Evolutionary conservation across 2,797 vertebrate species (phyloP), one percentile per base, ranked within the genome.

Genomic region (Brachymystax lenok): DNA sequence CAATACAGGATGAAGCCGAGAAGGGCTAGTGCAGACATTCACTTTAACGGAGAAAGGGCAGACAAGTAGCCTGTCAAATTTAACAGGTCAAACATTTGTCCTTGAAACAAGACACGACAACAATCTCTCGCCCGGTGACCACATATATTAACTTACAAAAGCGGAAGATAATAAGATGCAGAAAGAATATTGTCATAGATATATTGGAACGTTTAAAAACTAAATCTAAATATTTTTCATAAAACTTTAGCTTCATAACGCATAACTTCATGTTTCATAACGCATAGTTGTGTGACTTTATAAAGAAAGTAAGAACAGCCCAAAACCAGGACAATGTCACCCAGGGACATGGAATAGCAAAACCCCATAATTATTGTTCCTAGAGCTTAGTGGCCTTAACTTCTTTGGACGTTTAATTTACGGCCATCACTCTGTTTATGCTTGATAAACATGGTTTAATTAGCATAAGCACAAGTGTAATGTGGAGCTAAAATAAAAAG

Each of bases 401-500:
- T 86, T 79, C 67, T 82, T 74, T 82, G 46, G 77, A 86, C 79
- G 75, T 80, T 69, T 79, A 82, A 89, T 86, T 87, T 82, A 89
- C 86, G 87, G 83, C 89, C 86, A 79, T 87, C 77, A 78, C 80
- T 71, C 74, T 90, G 88, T 92, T 92, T 90, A 89, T 86, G 80
- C 73, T 85, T 82, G 88, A 92, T 92, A 94, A 92, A 92, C 84
- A 80, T 71, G 83, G 90, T 90, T 93, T 94, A 91, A 93, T 93
- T 92, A 92, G 82, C 79, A 85, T 90, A 89, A 92, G 88, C 86
- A 85, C 86, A 87, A 92, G 88, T 90, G 90, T 93, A 93, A 92
- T 93, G 75, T 87, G 82, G 90, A 89, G 91, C 86, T 91, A 91
- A 92, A 88, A 90, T 89, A 82, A 83, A 83, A 84, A 88, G 92